Evolutionary conservation across 2,888 invertebrate species (phyloP).

Genomic region (Autographa gamma): DNA sequence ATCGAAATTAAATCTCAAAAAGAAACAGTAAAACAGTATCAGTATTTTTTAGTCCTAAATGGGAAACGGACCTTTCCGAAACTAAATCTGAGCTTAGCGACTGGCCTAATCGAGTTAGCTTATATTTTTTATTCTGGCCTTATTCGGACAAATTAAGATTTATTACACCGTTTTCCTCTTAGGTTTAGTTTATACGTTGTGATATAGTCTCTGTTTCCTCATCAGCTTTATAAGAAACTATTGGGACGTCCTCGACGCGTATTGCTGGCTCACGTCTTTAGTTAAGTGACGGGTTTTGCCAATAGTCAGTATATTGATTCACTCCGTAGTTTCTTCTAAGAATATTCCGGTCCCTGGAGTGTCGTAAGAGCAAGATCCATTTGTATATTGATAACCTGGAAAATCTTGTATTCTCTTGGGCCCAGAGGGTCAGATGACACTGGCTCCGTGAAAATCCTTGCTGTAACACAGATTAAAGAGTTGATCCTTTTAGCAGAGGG

Average conservation of each 20-base stretch:
- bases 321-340: constrained; percentile 11
- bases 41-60: not conserved
- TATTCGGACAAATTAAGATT: constrained; percentile 50
- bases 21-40: not conserved
- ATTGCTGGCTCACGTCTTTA: constrained; percentile 33
- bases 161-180: constrained; percentile 34
- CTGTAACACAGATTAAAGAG: constrained; percentile 37
- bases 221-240: constrained; percentile 30
- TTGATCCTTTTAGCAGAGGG: constrained; percentile 36
- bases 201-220: constrained; percentile 31
- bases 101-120: constrained; percentile 17
- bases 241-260: constrained; percentile 19
- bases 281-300: constrained; percentile 34
- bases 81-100: not conserved
- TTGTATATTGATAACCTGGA: constrained; percentile 48
- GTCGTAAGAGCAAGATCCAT: constrained; percentile 32
- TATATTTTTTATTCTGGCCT: constrained; percentile 50
- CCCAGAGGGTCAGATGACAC: constrained; percentile 15
- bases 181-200: constrained; percentile 38
- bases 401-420: constrained; percentile 39
- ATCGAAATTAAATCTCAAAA: not conserved
- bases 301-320: constrained; percentile 37
- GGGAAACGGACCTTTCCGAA: not conserved
- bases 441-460: constrained; percentile 28
- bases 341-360: constrained; percentile 28